Evolutionary conservation across 2,888 invertebrate genomes (phyloP).

Genomic region (Pedicia rivosa): DNA sequence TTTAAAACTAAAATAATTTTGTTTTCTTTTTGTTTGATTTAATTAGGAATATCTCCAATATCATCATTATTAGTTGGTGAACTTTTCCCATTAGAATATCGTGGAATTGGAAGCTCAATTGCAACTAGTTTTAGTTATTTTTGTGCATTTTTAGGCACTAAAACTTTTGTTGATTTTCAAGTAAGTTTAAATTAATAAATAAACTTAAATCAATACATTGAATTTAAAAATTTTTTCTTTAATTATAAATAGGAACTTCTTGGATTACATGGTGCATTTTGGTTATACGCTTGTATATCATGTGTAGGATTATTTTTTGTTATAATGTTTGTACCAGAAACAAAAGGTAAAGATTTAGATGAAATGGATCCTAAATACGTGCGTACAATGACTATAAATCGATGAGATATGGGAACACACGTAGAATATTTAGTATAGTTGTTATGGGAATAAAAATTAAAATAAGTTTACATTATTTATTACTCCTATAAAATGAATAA

Average conservation of each 20-base stretch:
- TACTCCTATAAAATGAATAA: no score
- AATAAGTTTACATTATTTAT: no score
- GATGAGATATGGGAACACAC: constrained; percentile 23
- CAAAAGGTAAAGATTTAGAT: constrained; percentile 76
- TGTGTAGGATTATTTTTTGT: constrained; percentile 71
- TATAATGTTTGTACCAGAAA: constrained; percentile 76
- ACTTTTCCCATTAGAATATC: constrained; percentile 64
- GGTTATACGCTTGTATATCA: constrained; percentile 73
- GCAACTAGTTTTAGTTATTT: constrained; percentile 76
- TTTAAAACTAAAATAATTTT: background rate
- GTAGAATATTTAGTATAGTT: constrained; percentile 16
- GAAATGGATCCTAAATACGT: constrained; percentile 66
- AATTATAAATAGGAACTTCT: constrained; percentile 33
- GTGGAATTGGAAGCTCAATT: constrained; percentile 75
- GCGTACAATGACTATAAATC: constrained; percentile 37
- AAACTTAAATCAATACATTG: constrained; percentile 10
- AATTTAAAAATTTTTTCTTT: background rate
- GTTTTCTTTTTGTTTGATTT: background rate
- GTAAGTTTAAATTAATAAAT: constrained; percentile 15
- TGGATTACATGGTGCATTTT: constrained; percentile 71
- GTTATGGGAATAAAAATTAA: background rate
- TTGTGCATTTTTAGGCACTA: constrained; percentile 73
- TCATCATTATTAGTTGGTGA: constrained; percentile 74
- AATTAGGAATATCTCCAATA: constrained; percentile 54
- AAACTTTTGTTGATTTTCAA: constrained; percentile 72